A percentile compares a stretch with the other conserved stretches of the same genome.
phyloP scores from a whole-genome alignment of 2,888 invertebrate species.

The Dasypogon diadema region DNA sequence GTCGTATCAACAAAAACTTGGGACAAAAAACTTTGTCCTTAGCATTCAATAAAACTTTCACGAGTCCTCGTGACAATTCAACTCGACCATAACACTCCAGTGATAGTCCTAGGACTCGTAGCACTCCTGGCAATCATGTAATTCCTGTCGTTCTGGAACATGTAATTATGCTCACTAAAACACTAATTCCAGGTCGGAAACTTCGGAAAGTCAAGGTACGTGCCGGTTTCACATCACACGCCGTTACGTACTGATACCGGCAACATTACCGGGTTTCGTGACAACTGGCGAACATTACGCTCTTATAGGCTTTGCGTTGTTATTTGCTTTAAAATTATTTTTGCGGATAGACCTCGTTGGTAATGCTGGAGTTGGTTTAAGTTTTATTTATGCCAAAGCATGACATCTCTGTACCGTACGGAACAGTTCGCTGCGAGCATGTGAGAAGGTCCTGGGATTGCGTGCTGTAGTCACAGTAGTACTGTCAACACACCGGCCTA shows the following conservation, averaged over 20 bases:
- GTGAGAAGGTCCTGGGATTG: constrained; percentile 36
- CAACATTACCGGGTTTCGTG: constrained; percentile 43
- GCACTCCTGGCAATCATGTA: constrained; percentile 1
- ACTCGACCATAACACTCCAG: constrained; percentile 26
- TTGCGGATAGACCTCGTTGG: constrained; percentile 4
- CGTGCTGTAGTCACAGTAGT: constrained; percentile 51
- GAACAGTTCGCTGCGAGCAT: not conserved
- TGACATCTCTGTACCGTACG: constrained; percentile 2
- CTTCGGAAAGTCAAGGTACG: constrained; percentile 33
- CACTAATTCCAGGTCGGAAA: constrained; percentile 39
- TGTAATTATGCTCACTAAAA: constrained; percentile 39
- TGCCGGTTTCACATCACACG: constrained; percentile 40
- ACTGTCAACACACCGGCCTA: constrained; percentile 55
- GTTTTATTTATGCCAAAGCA: constrained; percentile 15
- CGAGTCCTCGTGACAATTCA: constrained; percentile 15
- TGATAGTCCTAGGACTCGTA: not conserved
- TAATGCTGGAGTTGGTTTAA: not conserved
- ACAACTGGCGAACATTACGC: constrained; percentile 9
- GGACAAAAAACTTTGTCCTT: constrained; percentile 1
- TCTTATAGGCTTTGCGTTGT: not conserved
- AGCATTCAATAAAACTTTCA: constrained; percentile 18
- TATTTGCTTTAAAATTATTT: constrained; percentile 44
- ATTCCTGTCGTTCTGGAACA: constrained; percentile 31
- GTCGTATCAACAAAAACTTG: constrained; percentile 18
- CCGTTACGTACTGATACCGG: constrained; percentile 25